These are phyloP conservation scores for Salmo trutta DNA, from an alignment of 2,797 vertebrate species.

Conservation along the genomic window DNA sequence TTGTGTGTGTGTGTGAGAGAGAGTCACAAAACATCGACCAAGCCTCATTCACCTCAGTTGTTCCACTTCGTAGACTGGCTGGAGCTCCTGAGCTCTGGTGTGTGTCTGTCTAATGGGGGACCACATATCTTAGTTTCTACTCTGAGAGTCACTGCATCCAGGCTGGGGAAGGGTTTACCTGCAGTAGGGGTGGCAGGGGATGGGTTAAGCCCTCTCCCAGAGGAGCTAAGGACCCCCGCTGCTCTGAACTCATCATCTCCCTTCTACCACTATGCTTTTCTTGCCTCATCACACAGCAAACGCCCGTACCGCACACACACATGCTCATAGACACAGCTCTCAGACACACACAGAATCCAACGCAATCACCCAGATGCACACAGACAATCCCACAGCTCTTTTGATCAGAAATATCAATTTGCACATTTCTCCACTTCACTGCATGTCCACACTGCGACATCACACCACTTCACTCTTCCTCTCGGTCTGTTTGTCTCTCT, in stretches of 20 bases:
- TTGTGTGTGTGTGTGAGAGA: too few species aligned
- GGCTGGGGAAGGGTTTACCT: background rate
- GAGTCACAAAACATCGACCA: background rate
- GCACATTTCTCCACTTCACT: slow-evolving; percentile 47
- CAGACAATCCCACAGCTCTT: background rate
- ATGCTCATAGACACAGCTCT: background rate
- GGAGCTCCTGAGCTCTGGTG: too few species aligned
- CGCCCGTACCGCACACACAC: background rate
- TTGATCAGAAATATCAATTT: slow-evolving; percentile 54
- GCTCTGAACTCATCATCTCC: background rate
- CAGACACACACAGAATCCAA: slow-evolving; percentile 4
- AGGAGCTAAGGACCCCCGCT: background rate
- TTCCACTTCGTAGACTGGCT: too few species aligned
- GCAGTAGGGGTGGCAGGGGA: background rate
- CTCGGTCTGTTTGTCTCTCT: background rate
- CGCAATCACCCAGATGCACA: background rate
- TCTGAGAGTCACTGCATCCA: too few species aligned
- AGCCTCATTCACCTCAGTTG: background rate
- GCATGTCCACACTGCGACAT: slow-evolving; percentile 30
- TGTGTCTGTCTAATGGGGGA: too few species aligned
- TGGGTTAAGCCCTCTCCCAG: background rate
- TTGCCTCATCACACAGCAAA: background rate
- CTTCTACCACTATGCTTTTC: background rate
- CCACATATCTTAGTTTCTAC: too few species aligned
- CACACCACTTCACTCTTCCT: slow-evolving; percentile 19